Base-by-base conservation (phyloP, 1,140 invertebrate species). In the Meloidogyne exigua region DNA sequence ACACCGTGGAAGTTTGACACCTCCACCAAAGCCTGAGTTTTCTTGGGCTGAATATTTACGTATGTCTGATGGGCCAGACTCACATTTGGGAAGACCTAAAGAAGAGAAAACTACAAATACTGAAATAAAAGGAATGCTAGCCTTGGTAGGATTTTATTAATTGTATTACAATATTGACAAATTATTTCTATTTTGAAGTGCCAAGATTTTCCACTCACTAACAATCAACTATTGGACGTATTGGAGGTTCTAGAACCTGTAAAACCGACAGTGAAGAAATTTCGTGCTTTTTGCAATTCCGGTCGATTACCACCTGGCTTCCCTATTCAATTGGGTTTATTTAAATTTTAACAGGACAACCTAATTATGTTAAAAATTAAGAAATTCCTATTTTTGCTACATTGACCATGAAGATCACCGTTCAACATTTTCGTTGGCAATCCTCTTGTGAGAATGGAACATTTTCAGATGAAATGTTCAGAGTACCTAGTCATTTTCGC, bases 231-330 rank as follows among this genome's bases (percentile, higher is more conserved):
- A 3, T 32, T 69, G 23, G n/a, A 94, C 89, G 93, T 99, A 0
- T 89, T 98, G n/a, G 95, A 98, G 90, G 93, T 97, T 2, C 93
- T 98, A 78, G 94, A 95, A 25, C 95, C 96, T 0, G 95, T 99
- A 82, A 98, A 98, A 83, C 96, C 98, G 88, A 63, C 71, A 32
- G 95, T 98, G 89, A 93, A 92, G 76, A 98, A 98, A 89, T 88
- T 99, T 32, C 90, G 95, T 73, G 93, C 98, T 86, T 98, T 99
- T 89, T 94, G 98, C 72, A 91, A 93, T 67, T 92, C 95, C 88
- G 49, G 49, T 15, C 96, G 96, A 88, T 89, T 99, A 81, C 96
- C 96, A 3, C 93, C 92, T 76, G 96, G 96, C 44, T 99, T 99
- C 88, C 96, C 96, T 12, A 95, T 98, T 1, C 95, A 95, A 39